Percentiles rank a stretch among this genome's conserved stretches.
phyloP scores from a whole-genome alignment of 1,140 invertebrate species.

The Augochlora pura region DNA sequence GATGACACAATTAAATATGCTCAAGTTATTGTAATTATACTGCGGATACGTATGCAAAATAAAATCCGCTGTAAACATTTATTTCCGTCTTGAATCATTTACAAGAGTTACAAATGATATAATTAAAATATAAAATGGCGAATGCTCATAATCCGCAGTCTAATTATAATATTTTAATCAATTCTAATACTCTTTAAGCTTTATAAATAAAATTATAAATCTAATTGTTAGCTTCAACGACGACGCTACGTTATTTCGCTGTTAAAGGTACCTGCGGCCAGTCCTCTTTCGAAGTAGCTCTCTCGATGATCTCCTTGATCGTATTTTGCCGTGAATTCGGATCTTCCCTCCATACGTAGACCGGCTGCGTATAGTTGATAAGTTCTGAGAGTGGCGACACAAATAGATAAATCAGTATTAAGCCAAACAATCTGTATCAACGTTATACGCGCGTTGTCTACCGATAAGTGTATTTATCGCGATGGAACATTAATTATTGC shows the following conservation, averaged over 20 bases:
- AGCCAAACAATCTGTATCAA: not conserved
- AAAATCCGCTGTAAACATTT: too few relatives aligned
- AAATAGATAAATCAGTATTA: not conserved
- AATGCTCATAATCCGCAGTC: too few relatives aligned
- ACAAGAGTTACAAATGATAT: too few relatives aligned
- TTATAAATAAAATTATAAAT: too few relatives aligned
- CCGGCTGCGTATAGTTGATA: slow-evolving; percentile 95
- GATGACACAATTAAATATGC: too few relatives aligned
- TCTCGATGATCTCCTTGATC: slow-evolving; percentile 92
- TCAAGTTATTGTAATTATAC: too few relatives aligned
- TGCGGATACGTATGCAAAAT: too few relatives aligned
- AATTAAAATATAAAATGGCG: too few relatives aligned
- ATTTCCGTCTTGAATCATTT: too few relatives aligned
- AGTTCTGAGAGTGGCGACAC: slow-evolving; percentile 82
- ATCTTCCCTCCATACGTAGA: slow-evolving; percentile 96
- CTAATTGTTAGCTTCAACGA: too few relatives aligned
- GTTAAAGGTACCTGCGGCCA: slow-evolving; percentile 91
- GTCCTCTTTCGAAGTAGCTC: slow-evolving; percentile 90
- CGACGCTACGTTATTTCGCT: not conserved
- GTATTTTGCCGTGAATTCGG: slow-evolving; percentile 94
- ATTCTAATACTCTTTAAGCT: too few relatives aligned
- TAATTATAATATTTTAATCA: too few relatives aligned
- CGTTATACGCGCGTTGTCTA: not conserved
- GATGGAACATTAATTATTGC: not conserved
- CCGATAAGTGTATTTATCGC: not conserved